phyloP scores from a whole-genome alignment of 2,113 vertebrate species.

The Forbesichthys agassizii region DNA sequence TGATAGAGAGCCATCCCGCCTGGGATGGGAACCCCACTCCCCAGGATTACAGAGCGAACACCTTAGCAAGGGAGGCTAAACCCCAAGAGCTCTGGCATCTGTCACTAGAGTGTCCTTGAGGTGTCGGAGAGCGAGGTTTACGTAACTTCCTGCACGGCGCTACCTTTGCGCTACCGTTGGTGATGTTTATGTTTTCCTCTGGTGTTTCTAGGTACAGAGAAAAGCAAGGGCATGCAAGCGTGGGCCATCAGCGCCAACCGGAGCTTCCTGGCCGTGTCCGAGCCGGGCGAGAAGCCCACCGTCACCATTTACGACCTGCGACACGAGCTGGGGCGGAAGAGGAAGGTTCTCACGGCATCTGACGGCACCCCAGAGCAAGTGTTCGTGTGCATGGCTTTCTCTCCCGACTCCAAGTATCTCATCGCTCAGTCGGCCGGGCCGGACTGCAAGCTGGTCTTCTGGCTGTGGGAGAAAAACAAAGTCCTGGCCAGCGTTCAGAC shows the following conservation, averaged over 20 bases:
- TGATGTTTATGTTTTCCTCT: not conserved
- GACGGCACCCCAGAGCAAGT: slow-evolving; percentile 66
- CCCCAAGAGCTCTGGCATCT: too few species aligned
- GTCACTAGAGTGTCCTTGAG: too few species aligned
- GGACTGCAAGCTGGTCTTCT: slow-evolving; percentile 81
- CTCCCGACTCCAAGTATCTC: slow-evolving; percentile 86
- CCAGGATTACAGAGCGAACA: too few species aligned
- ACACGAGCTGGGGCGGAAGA: slow-evolving; percentile 78
- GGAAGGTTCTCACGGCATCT: slow-evolving; percentile 76
- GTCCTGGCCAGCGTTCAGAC: slow-evolving; percentile 78
- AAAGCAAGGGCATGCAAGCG: slow-evolving; percentile 80
- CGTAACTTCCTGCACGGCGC: too few species aligned
- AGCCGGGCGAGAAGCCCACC: slow-evolving; percentile 76
- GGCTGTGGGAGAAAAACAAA: slow-evolving; percentile 92
- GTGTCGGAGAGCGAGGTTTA: too few species aligned
- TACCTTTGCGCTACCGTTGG: not conserved
- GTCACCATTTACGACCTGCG: slow-evolving; percentile 87
- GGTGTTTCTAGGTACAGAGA: slow-evolving; percentile 79
- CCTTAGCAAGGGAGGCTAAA: too few species aligned
- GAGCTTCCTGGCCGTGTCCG: slow-evolving; percentile 87
- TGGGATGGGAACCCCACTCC: too few species aligned
- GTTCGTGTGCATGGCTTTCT: slow-evolving; percentile 87
- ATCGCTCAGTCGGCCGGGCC: slow-evolving; percentile 82
- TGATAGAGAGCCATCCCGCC: too few species aligned
- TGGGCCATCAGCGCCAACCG: slow-evolving; percentile 85